phyloP scores from a whole-genome alignment of 2,113 vertebrate genomes.

The Tupaia chinensis region DNA sequence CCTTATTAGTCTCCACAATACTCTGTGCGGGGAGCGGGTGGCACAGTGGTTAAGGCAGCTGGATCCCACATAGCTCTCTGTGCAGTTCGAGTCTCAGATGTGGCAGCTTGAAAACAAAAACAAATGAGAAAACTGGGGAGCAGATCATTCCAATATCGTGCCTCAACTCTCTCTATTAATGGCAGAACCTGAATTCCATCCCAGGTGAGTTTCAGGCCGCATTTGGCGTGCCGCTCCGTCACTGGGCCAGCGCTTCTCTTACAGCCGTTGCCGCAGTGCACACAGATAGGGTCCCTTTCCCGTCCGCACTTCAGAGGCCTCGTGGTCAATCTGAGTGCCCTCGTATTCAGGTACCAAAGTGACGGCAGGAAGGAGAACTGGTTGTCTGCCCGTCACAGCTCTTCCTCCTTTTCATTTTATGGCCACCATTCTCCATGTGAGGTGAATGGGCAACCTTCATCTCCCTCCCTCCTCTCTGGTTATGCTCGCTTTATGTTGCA shows the following conservation, averaged over 20 bases:
- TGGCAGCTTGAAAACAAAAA: too few relatives aligned
- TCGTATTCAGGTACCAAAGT: not conserved
- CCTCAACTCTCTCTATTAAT: not conserved
- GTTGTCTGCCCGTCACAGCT: not conserved
- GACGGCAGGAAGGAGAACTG: not conserved
- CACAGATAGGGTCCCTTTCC: not conserved
- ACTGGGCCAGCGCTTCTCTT: accelerated
- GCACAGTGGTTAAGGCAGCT: too few relatives aligned
- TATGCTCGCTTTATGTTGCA: not conserved
- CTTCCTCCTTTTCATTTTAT: not conserved
- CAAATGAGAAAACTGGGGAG: too few relatives aligned
- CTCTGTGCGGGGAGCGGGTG: too few relatives aligned
- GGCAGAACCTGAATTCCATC: not conserved
- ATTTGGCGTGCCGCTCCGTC: accelerated
- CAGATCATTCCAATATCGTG: not conserved
- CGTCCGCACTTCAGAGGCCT: not conserved
- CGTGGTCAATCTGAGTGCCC: not conserved
- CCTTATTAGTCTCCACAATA: not conserved
- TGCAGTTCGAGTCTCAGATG: too few relatives aligned
- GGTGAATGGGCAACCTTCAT: not conserved
- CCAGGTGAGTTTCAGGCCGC: not conserved
- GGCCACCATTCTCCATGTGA: not conserved
- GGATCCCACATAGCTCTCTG: too few relatives aligned
- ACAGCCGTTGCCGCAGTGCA: too few relatives aligned
- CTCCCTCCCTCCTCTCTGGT: not conserved